Conservation (phyloP, 2,888 invertebrate genomes). For the Sinhomidia bicolor region DNA sequence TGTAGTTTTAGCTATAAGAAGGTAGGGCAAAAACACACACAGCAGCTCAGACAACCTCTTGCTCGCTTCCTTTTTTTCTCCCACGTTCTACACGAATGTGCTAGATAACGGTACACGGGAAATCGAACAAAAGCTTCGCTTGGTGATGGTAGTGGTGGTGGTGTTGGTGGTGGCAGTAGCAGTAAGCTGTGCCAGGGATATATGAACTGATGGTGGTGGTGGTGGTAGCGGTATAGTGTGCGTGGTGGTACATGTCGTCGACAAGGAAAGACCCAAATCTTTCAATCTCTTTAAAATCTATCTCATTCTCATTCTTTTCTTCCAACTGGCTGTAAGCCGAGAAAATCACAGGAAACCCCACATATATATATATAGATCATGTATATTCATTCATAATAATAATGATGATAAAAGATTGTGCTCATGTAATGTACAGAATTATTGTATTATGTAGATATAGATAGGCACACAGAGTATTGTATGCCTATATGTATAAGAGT, state of each 20-base stretch:
- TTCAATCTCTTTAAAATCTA: conserved; percentile 69
- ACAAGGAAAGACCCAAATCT: conserved; percentile 57
- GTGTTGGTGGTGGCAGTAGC: no score
- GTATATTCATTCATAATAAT: background rate
- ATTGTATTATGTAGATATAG: background rate
- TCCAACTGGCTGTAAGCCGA: conserved; percentile 32
- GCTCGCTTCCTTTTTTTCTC: background rate
- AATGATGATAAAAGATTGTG: background rate
- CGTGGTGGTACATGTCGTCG: conserved; percentile 13
- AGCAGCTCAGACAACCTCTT: background rate
- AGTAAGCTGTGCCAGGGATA: background rate
- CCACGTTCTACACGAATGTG: conserved; percentile 34
- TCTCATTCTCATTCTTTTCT: conserved; percentile 61
- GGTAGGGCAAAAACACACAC: conserved; percentile 23
- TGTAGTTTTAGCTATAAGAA: no score
- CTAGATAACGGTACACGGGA: conserved; percentile 12
- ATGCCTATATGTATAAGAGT: background rate
- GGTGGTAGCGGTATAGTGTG: background rate
- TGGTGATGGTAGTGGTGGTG: no score
- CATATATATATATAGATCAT: background rate
- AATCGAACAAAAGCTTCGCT: conserved; percentile 27
- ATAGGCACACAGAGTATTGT: background rate
- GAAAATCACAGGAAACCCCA: conserved; percentile 36
- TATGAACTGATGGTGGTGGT: no score
- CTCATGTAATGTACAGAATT: background rate